These are phyloP conservation scores for Tipula lateralis DNA, from an alignment of 2,888 invertebrate genomes.

Conservation along the genomic window DNA sequence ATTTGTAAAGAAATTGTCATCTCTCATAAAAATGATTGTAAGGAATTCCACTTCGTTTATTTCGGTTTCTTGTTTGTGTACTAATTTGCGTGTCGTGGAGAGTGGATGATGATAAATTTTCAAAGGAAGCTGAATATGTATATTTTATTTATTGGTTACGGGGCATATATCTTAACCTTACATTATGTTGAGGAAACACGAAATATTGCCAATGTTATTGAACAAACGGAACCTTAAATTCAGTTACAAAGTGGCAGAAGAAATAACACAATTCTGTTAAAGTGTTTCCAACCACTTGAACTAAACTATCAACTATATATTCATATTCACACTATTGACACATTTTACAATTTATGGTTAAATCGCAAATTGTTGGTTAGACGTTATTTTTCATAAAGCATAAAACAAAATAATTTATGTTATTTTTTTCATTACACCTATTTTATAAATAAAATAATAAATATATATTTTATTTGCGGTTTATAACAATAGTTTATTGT, in stretches of 20 bases:
- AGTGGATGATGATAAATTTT: too few relatives aligned
- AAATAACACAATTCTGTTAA: not conserved
- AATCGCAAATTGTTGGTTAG: constrained; percentile 7
- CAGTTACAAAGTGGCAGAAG: not conserved
- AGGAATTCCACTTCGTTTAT: too few relatives aligned
- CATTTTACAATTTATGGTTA: not conserved
- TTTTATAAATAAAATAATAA: not conserved
- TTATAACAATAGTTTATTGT: constrained; percentile 15
- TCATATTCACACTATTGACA: not conserved
- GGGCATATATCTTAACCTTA: too few relatives aligned
- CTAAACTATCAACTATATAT: not conserved
- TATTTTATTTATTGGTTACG: too few relatives aligned
- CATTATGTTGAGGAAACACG: too few relatives aligned
- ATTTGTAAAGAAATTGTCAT: too few relatives aligned
- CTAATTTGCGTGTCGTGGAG: too few relatives aligned
- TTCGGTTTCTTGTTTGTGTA: too few relatives aligned
- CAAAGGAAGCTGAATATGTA: too few relatives aligned
- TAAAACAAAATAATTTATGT: not conserved
- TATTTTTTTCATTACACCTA: not conserved
- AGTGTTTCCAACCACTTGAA: not conserved
- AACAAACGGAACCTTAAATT: too few relatives aligned
- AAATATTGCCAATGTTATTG: too few relatives aligned
- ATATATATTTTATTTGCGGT: not conserved
- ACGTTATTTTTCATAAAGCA: not conserved
- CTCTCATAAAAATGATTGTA: too few relatives aligned